Evolutionary conservation across 35 echinoderm and acorn worm species (phyloP), one percentile per base, ranked within the genome.

Genomic region (Chiridota heheva): DNA sequence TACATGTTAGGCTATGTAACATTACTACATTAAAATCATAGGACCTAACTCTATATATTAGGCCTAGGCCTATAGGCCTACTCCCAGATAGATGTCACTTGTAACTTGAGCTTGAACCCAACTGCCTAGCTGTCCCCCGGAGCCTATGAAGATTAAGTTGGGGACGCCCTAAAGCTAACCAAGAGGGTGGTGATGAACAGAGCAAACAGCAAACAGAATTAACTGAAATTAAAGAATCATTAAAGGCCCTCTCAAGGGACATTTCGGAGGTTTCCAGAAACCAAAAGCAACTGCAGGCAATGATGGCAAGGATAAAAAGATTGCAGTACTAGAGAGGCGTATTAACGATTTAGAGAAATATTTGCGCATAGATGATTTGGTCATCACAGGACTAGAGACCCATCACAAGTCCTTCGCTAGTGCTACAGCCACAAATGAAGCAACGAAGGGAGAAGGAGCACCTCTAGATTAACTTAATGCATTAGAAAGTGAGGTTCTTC

Each of bases 231-330:
- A 66, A 66, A 17, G 62, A 66, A 5, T 26, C 62, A 26, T 36
- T 66, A 66, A 66, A 66, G 30, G 62, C 17, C 30, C 33, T 66
- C 2, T 66, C 24, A 33, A 33, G 30, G 62, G 62, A 66, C 15
- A 66, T 66, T 3, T 26, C 62, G 30, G 62, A 66, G 37, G 62
- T 66, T 26, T 66, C 62, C 62, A 66, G 37, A 66, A 66, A 66
- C 37, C 24, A 66, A 17, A 66, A 66, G 25, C 62, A 66, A 66
- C 62, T 66, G 3, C 62, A 66, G 27, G 37, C 29, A 29, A 66
- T 66, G 62, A 66, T 66, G 62, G 30, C 62, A 66, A 63, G 31
- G 25, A 66, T 35, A 35, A 66, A 35, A 66, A 66, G 37, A 29
- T 66, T 15, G 37, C 27, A 35, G 25, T 2, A 5, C 37, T 66